These are phyloP conservation scores for Melanotaenia maccullochi DNA, from an alignment of 2,797 vertebrate species.

Conservation along the genomic window DNA sequence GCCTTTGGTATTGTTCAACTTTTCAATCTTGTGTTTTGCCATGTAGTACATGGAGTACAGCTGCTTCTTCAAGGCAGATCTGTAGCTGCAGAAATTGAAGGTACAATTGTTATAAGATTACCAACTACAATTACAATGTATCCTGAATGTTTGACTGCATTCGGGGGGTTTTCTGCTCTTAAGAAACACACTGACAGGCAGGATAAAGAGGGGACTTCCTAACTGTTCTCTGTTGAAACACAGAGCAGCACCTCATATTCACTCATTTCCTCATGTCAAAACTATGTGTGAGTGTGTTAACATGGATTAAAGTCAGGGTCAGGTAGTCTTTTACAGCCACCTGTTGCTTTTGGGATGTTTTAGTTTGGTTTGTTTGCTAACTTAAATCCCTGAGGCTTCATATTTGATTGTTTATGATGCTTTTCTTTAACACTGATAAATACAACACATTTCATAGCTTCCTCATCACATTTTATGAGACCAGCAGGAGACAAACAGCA, in stretches of 20 bases:
- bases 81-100: conserved; percentile 19
- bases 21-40: neutral
- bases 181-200: neutral
- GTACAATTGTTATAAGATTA: conserved; percentile 32
- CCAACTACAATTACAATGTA: neutral
- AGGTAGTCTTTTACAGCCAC: conserved; percentile 27
- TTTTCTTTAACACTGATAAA: conserved; percentile 27
- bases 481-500: conserved; percentile 43
- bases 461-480: conserved; percentile 41
- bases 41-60: no score
- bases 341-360: neutral
- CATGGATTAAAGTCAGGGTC: neutral
- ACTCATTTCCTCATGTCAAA: conserved; percentile 24
- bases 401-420: conserved; percentile 19
- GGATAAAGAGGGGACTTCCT: neutral
- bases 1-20: neutral
- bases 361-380: conserved; percentile 10
- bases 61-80: conserved; percentile 27
- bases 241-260: conserved; percentile 31
- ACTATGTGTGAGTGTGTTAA: conserved; percentile 20
- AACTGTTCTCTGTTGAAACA: conserved; percentile 6
- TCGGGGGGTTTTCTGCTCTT: neutral
- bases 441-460: neutral
- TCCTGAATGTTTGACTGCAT: neutral
- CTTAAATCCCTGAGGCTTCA: neutral